Base-by-base conservation (phyloP, 2,797 vertebrate species). In the Epinephelus coioides region DNA sequence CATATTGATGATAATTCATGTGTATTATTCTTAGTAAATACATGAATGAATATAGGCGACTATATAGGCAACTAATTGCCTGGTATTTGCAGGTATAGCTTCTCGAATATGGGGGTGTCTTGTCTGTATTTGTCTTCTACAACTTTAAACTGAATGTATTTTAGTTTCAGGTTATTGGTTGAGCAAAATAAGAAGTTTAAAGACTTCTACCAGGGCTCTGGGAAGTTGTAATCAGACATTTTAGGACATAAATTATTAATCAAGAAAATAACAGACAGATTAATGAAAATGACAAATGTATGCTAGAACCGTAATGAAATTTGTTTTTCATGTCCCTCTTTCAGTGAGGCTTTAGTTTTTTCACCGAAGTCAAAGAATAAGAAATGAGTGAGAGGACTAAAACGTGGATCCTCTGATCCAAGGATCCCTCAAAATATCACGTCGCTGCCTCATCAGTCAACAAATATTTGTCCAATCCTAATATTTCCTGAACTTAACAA, bases 401-500 rank as follows among this genome's bases (percentile, higher is more conserved):
- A 61, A 77, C 1, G 2, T 46, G 14, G 11, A 53, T 71, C 30
- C 1, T 64, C 27, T 49, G 25, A 1, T 53, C 27, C 14, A 9
- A 38, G 14, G 44, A 50, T 30, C 19, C 4, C 17, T 54, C 30
- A 19, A 17, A 46, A 34, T 38, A 13, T 23, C 30, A 57, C 1
- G 0, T 1, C 17, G 6, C 38, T 3, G 27, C 11, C 44, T 49
- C 56, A 43, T 61, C 6, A 57, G 19, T 74, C 47, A 46, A 79
- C 50, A 69, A 74, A 65, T 21, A 63, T 63, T 30, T 51, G 27
- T 44, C 38, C 2, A 13, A 49, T 54, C 53, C 9, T 44, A 56
- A 67, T 47, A 30, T 50, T 34, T 55, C 66, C 8, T 50, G 18
- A 40, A 55, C 25, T 73, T 57, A 69, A 75, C n/a, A 30, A 76